Base-by-base conservation (phyloP, 2,113 vertebrate genomes). In the Mustela nigripes region DNA sequence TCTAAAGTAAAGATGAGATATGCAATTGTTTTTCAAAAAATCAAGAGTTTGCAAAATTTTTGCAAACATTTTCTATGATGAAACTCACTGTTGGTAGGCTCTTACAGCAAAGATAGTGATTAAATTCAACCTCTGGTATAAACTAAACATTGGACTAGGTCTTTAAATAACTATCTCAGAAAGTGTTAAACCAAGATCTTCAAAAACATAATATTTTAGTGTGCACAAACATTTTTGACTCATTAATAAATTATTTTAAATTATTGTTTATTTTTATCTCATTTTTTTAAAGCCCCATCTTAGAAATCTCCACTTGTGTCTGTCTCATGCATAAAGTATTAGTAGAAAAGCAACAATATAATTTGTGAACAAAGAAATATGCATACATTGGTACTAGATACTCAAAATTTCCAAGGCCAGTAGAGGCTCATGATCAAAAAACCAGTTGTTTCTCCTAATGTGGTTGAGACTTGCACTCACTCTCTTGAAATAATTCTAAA, bases 131-230 rank as follows among this genome's bases (percentile, higher is more conserved):
- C 67, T 85, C 18, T 79, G 15, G 26, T 50, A 92, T 92, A 93
- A 89, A 83, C 7, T 92, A 26, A 96, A 96, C 36, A 74, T 89
- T 56, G 56, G 7, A 85, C 48, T 93, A 62, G 45, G 92, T 58
- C 24, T 90, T 86, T 86, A 45, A 96, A 94, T 87, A 96, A 83
- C 53, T 50, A 60, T 28, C 93, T 96, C 90, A 89, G 73, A 82
- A 96, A 95, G 19, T 71, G 36, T 91, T 82, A 84, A 85, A 48
- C 21, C n/a, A 95, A 78, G 42, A 11, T 83, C 82, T 96, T 63
- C 31, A 86, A 84, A 94, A 89, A 69, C 24, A 10, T 80, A 56
- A 8, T 69, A 71, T 76, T 79, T 82, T 93, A 36, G 58, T 48
- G 21, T 94, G 21, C 86, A 9, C 50, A 93, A 95, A 28, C 24